A percentile compares a stretch with the other conserved stretches of the same genome.
Evolutionary conservation across 2,113 vertebrate species (phyloP).

Genomic region (Dasyurus viverrinus): DNA sequence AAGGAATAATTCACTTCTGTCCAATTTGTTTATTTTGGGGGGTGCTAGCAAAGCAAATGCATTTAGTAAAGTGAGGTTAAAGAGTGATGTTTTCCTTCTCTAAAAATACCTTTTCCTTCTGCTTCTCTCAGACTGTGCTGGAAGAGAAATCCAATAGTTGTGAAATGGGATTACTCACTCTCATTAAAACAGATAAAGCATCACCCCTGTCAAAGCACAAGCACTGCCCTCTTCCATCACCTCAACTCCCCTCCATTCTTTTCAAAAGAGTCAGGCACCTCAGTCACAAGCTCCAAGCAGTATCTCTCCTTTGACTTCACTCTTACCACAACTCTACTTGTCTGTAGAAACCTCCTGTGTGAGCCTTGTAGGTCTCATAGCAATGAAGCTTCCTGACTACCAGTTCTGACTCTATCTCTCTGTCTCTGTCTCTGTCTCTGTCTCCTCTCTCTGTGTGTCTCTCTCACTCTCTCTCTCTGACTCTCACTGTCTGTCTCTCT

Average conservation of each 20-base stretch:
- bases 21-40: not conserved
- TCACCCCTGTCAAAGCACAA: not conserved
- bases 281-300: not conserved
- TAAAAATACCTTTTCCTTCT: not conserved
- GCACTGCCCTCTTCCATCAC: not conserved
- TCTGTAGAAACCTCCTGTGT: not conserved
- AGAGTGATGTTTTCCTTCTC: not conserved
- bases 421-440: no score
- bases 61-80: not conserved
- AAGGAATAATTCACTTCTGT: not conserved
- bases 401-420: not conserved
- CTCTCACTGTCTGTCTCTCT: no score
- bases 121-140: not conserved
- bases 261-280: not conserved
- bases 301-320: not conserved
- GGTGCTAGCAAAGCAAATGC: not conserved
- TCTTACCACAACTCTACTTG: not conserved
- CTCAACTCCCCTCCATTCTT: not conserved
- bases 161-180: not conserved
- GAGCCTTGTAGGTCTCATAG: not conserved
- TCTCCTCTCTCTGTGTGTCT: no score
- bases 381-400: not conserved
- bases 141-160: slow-evolving; percentile 1
- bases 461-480: no score
- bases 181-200: slow-evolving; percentile 2